Conservation (phyloP, 2,888 invertebrate genomes). For the Harpalus rufipes region DNA sequence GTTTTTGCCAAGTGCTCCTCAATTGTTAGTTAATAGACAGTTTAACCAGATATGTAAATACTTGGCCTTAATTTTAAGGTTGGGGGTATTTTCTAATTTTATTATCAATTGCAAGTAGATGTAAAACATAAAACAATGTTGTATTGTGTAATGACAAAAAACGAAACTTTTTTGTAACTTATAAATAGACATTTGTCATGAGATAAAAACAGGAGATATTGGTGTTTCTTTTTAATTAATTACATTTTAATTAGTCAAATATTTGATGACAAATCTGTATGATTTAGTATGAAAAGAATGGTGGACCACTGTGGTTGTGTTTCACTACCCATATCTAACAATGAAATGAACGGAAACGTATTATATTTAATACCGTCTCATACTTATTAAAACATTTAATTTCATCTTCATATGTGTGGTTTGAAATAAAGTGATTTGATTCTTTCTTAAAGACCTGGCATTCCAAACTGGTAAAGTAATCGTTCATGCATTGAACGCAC, state of each 20-base stretch:
- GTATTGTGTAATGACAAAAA: constrained; percentile 50
- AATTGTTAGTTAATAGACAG: no score
- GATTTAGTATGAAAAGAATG: constrained; percentile 34
- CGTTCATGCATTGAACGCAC: not conserved
- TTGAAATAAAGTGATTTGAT: no score
- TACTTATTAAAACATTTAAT: no score
- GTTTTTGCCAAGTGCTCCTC: no score
- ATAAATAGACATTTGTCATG: constrained; percentile 55
- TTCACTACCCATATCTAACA: no score
- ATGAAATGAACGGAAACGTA: no score
- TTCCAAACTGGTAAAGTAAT: constrained; percentile 45
- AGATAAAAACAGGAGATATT: constrained; percentile 22
- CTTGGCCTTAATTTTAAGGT: no score
- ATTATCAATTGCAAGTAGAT: no score
- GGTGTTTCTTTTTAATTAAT: constrained; percentile 48
- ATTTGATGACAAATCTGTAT: constrained; percentile 44
- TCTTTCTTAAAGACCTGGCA: constrained; percentile 3
- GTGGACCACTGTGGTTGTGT: not conserved
- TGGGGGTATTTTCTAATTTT: no score
- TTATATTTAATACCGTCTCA: no score
- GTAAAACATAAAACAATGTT: not conserved
- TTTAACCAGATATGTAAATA: no score
- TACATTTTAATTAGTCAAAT: constrained; percentile 41
- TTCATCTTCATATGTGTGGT: no score
- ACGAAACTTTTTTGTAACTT: constrained; percentile 12